Evolutionary conservation across 1,140 invertebrate species (phyloP), one percentile per base, ranked within the genome.

Genomic region (Dreissena polymorpha): DNA sequence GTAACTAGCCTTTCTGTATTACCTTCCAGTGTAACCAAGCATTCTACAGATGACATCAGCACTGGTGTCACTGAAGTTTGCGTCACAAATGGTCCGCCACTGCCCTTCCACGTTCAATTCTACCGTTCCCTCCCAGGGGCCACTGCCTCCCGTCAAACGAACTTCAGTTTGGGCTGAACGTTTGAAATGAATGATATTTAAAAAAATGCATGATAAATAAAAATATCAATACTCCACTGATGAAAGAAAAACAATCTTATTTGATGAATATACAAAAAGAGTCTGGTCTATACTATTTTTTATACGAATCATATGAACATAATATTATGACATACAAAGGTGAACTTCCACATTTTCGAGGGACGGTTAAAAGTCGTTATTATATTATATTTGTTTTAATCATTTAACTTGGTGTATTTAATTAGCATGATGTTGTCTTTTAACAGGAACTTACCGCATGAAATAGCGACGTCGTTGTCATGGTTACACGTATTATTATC

Each of bases 61-160:
- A 18, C 86, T 87, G 6, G 63, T 76, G n/a, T 75, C 73, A 55
- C 82, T 83, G 86, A 89, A 90, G n/a, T 53, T 67, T 63, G 84
- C 72, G 68, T 89, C 87, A 85, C 89, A 90, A 14, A 90, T 84
- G 0, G 80, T 84, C 8, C 85, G 84, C 88, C 89, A 89, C 5
- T 27, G 23, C 5, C 85, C 87, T 8, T 78, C 60, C 27, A 82
- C 23, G 6, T 73, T 50, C 0, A 89, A 64, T 65, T 88, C 88
- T 6, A 89, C 81, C 14, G 75, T 71, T 5, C 88, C 88, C 57
- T 87, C 85, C 21, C 78, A 76, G n/a, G 84, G 84, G 10, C 27
- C 69, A 2, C 27, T n/a, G 2, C 77, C 77, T 12, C 57, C 29
- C 1, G 21, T 55, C 6, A 85, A 64, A 10, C 77, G 76, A 74